phyloP scores from a whole-genome alignment of 1,140 invertebrate genomes.

The Alviniconcha marisindica region DNA sequence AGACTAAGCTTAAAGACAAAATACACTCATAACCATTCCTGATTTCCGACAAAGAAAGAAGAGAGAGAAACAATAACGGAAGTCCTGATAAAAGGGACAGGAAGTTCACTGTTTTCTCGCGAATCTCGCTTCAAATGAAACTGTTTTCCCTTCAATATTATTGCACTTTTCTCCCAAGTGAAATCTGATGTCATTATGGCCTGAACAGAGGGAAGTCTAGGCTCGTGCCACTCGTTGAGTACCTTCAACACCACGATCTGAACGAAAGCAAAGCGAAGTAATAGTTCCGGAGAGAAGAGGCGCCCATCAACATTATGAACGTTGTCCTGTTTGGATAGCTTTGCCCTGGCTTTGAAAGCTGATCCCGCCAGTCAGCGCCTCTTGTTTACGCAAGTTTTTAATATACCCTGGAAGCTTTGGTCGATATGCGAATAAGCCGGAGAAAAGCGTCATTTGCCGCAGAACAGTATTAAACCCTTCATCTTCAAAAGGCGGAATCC shows the following conservation, averaged over 20 bases:
- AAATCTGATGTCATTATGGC: background rate
- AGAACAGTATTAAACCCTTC: background rate
- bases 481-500: constrained; percentile 25
- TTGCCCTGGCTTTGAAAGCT: constrained; percentile 13
- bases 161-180: background rate
- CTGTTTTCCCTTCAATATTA: no score
- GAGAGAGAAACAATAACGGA: no score
- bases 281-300: background rate
- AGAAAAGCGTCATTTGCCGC: constrained; percentile 16
- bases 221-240: background rate
- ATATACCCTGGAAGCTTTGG: background rate
- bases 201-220: background rate
- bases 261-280: background rate
- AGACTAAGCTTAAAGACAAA: no score
- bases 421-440: constrained; percentile 5
- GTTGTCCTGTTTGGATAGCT: background rate
- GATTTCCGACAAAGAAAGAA: no score
- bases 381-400: constrained; percentile 6
- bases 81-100: no score
- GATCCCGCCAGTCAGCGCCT: background rate
- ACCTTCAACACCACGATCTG: no score
- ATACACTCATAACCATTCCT: no score
- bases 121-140: no score
- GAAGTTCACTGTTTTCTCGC: no score
- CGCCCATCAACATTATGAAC: constrained; percentile 15